These are phyloP conservation scores for Condylura cristata DNA, from an alignment of 2,113 vertebrate species.

Conservation along the genomic window DNA sequence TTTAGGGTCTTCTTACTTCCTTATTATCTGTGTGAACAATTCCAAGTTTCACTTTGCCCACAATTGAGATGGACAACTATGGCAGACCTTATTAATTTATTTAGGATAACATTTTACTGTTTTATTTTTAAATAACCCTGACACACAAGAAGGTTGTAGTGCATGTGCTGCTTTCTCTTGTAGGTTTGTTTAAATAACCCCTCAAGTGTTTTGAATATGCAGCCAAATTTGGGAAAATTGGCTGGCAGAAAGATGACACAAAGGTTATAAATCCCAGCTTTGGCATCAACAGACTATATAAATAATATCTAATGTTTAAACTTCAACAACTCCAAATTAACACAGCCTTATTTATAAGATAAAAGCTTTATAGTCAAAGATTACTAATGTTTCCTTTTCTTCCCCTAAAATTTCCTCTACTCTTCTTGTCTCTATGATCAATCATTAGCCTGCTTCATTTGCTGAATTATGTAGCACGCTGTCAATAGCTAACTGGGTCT, in stretches of 20 bases:
- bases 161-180: neutral
- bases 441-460: neutral
- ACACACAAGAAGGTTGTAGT: neutral
- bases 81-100: neutral
- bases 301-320: neutral
- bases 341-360: neutral
- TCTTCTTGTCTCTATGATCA: neutral
- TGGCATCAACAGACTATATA: neutral
- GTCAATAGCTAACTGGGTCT: neutral
- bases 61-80: neutral
- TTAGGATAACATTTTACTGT: neutral
- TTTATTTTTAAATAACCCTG: neutral
- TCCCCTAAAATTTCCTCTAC: neutral
- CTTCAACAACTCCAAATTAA: neutral
- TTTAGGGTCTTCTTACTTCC: neutral
- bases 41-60: neutral
- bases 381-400: neutral
- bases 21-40: slow-evolving; percentile 33
- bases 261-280: neutral
- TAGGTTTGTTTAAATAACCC: neutral
- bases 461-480: neutral
- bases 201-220: neutral
- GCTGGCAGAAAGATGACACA: neutral
- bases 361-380: slow-evolving; percentile 17
- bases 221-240: neutral